Evolutionary conservation across 1,140 invertebrate species (phyloP).

Genomic region (Drosophila punjabiensis): DNA sequence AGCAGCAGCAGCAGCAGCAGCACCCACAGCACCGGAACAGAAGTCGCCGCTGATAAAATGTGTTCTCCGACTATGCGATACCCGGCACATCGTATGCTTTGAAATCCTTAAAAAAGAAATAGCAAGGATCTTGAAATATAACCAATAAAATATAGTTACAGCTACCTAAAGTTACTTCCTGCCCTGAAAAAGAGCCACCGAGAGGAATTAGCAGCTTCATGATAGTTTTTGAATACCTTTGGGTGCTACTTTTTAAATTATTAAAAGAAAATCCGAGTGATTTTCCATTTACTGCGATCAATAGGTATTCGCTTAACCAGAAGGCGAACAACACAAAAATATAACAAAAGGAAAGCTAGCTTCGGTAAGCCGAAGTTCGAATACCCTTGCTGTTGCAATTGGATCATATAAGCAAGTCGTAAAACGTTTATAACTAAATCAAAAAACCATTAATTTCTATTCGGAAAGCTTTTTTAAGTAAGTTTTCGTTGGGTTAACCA

Average conservation of each 20-base stretch:
- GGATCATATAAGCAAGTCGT: too few relatives aligned
- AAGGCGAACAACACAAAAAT: slow-evolving; percentile 11
- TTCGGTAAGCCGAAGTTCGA: too few relatives aligned
- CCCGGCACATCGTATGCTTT: neutral
- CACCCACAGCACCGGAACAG: slow-evolving; percentile 42
- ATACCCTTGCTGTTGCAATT: too few relatives aligned
- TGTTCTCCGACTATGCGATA: slow-evolving; percentile 6
- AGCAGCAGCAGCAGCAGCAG: slow-evolving; percentile 26
- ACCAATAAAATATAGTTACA: neutral
- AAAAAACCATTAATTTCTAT: too few relatives aligned
- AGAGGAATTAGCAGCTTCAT: neutral
- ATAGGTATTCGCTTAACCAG: neutral
- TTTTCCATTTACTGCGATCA: neutral
- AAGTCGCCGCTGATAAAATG: slow-evolving; percentile 11
- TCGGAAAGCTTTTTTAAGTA: too few relatives aligned
- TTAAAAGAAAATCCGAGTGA: neutral
- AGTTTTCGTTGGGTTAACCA: too few relatives aligned
- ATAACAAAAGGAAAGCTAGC: neutral
- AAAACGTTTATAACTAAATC: too few relatives aligned
- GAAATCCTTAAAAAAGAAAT: neutral
- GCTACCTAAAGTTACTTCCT: neutral
- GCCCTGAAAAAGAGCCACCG: neutral
- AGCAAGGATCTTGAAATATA: neutral
- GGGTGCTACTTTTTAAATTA: neutral
- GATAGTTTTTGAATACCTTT: neutral